These are phyloP conservation scores for Epizoanthus scotinus DNA, from an alignment of 92 coral and sea anemone genomes.

Conservation along the genomic window DNA sequence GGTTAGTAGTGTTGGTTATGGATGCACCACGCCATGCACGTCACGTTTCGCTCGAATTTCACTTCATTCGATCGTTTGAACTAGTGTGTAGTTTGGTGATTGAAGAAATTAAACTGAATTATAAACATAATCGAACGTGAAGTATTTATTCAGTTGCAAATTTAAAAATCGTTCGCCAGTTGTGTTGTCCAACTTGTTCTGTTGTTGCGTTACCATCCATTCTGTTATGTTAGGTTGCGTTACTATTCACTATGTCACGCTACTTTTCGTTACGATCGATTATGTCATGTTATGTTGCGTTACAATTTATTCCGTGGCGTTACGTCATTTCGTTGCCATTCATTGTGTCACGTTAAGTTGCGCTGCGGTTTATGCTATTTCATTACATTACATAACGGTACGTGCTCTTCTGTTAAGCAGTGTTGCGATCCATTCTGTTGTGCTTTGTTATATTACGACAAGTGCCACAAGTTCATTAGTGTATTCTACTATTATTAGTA, in stretches of 20 bases:
- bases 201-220: not conserved
- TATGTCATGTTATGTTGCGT: not conserved
- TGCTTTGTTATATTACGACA: not conserved
- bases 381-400: not conserved
- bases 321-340: not conserved
- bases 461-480: too few relatives aligned
- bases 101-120: too few relatives aligned
- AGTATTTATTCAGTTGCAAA: too few relatives aligned
- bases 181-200: too few relatives aligned
- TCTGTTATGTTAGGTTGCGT: not conserved
- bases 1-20: constrained; percentile 27
- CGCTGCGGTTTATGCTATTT: not conserved
- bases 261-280: not conserved
- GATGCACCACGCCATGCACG: constrained; percentile 26
- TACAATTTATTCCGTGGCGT: not conserved
- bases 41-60: not conserved
- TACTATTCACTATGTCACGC: too few relatives aligned
- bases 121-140: too few relatives aligned
- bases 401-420: not conserved
- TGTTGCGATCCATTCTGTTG: not conserved
- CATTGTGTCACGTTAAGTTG: not conserved
- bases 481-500: too few relatives aligned
- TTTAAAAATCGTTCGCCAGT: too few relatives aligned
- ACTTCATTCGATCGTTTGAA: not conserved
- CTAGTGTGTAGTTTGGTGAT: not conserved